Conservation (phyloP, 2,888 invertebrate species). For the Troides aeacus region DNA sequence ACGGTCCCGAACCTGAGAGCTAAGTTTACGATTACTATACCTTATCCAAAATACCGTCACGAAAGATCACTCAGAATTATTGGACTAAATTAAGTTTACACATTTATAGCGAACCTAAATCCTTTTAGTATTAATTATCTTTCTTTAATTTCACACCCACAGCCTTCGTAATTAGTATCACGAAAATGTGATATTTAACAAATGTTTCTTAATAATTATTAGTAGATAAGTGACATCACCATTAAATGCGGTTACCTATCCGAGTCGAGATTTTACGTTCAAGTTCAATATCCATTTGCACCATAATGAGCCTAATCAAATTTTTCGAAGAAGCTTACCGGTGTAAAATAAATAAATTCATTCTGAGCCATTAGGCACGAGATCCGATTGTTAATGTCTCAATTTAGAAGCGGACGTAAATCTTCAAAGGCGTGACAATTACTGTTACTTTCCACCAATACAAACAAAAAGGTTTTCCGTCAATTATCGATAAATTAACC, state of each 20-base stretch:
- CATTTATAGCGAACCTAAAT: background rate
- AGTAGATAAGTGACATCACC: constrained; percentile 19
- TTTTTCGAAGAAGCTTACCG: constrained; percentile 66
- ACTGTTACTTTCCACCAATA: constrained; percentile 79
- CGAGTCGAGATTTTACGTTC: constrained; percentile 39
- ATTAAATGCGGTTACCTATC: constrained; percentile 25
- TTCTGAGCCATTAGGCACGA: constrained; percentile 79
- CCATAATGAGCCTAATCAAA: constrained; percentile 51
- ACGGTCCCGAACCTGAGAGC: constrained; percentile 9
- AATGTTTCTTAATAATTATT: constrained; percentile 23
- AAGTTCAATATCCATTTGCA: constrained; percentile 48
- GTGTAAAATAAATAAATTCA: constrained; percentile 77
- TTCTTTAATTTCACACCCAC: background rate
- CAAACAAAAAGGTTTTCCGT: constrained; percentile 80
- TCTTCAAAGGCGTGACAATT: constrained; percentile 81
- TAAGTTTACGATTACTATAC: constrained; percentile 19
- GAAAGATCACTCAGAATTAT: background rate
- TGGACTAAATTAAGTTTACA: too few relatives aligned
- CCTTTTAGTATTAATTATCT: background rate
- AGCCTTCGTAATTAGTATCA: background rate
- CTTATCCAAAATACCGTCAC: background rate
- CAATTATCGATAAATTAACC: constrained; percentile 81
- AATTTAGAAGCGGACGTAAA: constrained; percentile 80
- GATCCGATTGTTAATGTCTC: constrained; percentile 79
- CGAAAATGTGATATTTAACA: constrained; percentile 20